Conservation (phyloP, 2,797 vertebrate species). For the Acipenser transmontanus region DNA sequence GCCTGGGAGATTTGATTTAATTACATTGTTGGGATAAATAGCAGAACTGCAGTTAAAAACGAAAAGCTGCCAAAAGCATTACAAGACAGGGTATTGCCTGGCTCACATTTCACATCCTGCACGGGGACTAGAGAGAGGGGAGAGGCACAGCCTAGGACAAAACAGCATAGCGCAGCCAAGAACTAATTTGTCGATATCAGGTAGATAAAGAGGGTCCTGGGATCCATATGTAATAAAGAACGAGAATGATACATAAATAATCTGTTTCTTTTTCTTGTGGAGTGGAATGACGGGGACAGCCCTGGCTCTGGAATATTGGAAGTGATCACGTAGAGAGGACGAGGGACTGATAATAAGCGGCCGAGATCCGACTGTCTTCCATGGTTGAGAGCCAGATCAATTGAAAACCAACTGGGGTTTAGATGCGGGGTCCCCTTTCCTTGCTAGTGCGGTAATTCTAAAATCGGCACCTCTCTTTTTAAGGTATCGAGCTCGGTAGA, state of each 20-base stretch:
- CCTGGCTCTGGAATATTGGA: constrained; percentile 46
- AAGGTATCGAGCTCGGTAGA: background rate
- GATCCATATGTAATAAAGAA: constrained; percentile 7
- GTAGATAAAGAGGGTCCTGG: background rate
- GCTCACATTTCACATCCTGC: constrained; percentile 28
- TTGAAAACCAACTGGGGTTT: constrained; percentile 21
- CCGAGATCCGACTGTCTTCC: constrained; percentile 34
- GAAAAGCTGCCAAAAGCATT: too few species aligned
- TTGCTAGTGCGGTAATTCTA: background rate
- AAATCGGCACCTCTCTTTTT: constrained; percentile 1
- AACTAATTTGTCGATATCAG: constrained; percentile 8
- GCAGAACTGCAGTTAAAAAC: too few species aligned
- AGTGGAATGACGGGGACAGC: constrained; percentile 52
- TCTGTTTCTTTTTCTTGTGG: constrained; percentile 20
- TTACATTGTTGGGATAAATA: too few species aligned
- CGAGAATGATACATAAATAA: background rate
- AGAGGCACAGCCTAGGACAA: constrained; percentile 46
- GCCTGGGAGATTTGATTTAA: too few species aligned
- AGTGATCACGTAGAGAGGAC: constrained; percentile 41
- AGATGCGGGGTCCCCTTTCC: constrained; percentile 10
- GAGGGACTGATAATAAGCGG: constrained; percentile 27
- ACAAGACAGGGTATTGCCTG: background rate
- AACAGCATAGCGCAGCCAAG: constrained; percentile 27
- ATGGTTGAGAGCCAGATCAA: constrained; percentile 23
- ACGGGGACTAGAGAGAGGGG: constrained; percentile 25